A percentile compares a stretch with the other conserved stretches of the same genome.
Evolutionary conservation across 2,797 vertebrate species (phyloP).

Genomic region (Mormyrops attenuatus): DNA sequence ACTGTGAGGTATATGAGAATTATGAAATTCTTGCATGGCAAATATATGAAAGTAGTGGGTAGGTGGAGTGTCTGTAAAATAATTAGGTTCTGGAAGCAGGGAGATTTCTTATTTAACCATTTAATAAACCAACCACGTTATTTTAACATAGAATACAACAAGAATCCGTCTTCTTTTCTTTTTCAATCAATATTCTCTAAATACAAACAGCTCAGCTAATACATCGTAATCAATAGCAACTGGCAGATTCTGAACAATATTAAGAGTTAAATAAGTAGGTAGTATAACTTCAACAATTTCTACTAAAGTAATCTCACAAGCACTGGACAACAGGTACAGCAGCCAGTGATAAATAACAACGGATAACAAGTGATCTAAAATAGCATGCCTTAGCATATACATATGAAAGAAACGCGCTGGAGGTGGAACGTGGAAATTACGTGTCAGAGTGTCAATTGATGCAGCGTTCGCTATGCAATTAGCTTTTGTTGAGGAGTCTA

Average conservation of each 20-base stretch:
- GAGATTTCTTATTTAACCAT: background rate
- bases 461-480: background rate
- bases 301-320: background rate
- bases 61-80: background rate
- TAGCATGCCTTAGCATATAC: background rate
- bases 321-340: background rate
- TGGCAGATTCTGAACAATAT: background rate
- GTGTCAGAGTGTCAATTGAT: background rate
- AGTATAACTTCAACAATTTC: background rate
- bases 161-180: background rate
- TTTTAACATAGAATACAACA: background rate
- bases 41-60: background rate
- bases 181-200: background rate
- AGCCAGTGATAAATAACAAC: background rate
- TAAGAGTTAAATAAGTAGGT: background rate
- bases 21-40: background rate
- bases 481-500: background rate
- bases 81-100: background rate
- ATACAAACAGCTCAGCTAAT: background rate
- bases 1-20: background rate
- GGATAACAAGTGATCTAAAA: background rate
- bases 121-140: background rate
- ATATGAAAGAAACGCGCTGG: background rate
- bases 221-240: background rate
- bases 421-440: background rate